Evolutionary conservation across 1,140 invertebrate genomes (phyloP), one percentile per base, ranked within the genome.

Genomic region (Oncopeltus fasciatus): DNA sequence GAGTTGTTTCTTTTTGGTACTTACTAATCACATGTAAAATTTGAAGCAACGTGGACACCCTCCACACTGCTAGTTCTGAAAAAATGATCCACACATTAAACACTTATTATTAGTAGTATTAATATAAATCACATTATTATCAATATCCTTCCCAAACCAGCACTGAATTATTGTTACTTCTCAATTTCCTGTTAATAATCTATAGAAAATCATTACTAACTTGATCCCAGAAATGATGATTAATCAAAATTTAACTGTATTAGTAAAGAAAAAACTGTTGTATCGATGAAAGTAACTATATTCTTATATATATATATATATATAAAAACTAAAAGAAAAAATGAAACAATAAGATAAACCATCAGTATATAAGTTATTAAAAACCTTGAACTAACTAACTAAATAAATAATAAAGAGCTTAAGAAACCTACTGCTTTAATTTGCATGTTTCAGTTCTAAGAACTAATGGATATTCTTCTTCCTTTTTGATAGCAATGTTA

Each of bases 381-480:
- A 46, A 5, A 46, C 12, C 21, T 20, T 5, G 21, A 12, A 20
- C 21, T 46, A 5, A 3, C 18, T 4, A n/a, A 46, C 4, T 46
- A 20, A 46, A 9, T 11, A 11, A 46, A 46, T 46, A 46, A 18
- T n/a, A n/a, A n/a, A n/a, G n/a, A n/a, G n/a, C n/a, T n/a, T 38
- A 14, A 38, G 26, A 14, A 26, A 53, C 49, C 60, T 69, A 77
- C 75, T 76, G 77, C 29, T 72, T 69, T 18, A 73, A 64, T 72
- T 75, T 74, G 69, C 87, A 90, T 12, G 65, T 68, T 43, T 80
- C 77, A 33, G 81, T 79, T 57, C 71, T 75, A 26, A 81, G 76
- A 26, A 75, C 79, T 1, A 85, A 72, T 0, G 88, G 87, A 73
- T 92, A 92, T 27, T 80, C 72, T 2, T 69, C 70, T 63, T 85